Base-by-base conservation (phyloP, 1,140 invertebrate species). In the Physella acuta region DNA sequence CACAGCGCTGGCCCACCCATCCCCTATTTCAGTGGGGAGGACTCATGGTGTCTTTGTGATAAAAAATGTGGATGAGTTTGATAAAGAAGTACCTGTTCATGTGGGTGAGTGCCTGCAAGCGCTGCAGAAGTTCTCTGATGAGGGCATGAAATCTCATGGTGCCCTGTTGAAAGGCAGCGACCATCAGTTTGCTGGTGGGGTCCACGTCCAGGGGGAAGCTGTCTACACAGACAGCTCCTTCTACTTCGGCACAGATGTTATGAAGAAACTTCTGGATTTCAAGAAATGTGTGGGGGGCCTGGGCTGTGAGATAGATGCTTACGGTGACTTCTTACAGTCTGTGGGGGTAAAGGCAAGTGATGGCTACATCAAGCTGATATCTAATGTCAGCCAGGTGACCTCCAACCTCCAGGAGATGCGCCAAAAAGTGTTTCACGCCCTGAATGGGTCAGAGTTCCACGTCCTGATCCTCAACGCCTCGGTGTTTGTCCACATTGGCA, bases 1-100 rank as follows among this genome's bases (percentile, higher is more conserved):
- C 67, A 85, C 82, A 61, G 85, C 84, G 17, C 58, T 87, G 16
- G 87, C 85, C 24, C 86, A 87, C 72, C 85, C 85, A 0, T 86
- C 85, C 20, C 62, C 80, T n/a, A 59, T 86, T 20, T 49, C 72
- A 1, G 75, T 86, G 34, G 86, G 85, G 2, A 80, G 78, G 28
- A 79, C 77, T 37, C 87, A 88, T 79, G 86, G 87, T 33, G 86
- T 88, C 4, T 88, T 86, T 74, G 82, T 87, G 36, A 61, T 87
- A 11, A 58, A 75, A 39, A 76, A 73, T 36, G 69, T 71, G 8
- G 39, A 44, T 44, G 64, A 70, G 1, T 33, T 79, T 3, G 71
- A 77, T 60, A 72, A 63, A 1, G 60, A 56, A 1, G 69, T 73
- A 64, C 44, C 74, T 55, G 73, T 82, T 49, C 55, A 73, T 31